Percentiles rank a stretch among this genome's conserved stretches.
phyloP scores from a whole-genome alignment of 2,888 invertebrate genomes.

The Ferdinandea cuprea region DNA sequence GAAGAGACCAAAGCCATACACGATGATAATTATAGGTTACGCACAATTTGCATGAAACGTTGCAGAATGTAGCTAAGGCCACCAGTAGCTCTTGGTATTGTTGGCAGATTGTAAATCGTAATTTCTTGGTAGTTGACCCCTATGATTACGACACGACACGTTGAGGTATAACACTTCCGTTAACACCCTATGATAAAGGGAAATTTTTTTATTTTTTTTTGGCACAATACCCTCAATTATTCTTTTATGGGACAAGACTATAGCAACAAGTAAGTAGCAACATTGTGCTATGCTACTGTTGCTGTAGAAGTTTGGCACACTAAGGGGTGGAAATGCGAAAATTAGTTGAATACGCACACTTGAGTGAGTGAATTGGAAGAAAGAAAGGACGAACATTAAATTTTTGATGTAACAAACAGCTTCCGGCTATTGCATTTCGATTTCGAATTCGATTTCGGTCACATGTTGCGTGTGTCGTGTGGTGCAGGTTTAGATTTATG shows the following conservation, averaged over 20 bases:
- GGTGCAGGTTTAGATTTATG: slow-evolving; percentile 54
- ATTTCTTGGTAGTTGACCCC: slow-evolving; percentile 76
- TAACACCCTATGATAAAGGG: slow-evolving; percentile 62
- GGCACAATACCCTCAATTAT: slow-evolving; percentile 69
- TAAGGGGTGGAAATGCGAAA: slow-evolving; percentile 68
- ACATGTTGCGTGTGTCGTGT: slow-evolving; percentile 57
- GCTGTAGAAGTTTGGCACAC: slow-evolving; percentile 58
- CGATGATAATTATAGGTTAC: slow-evolving; percentile 69
- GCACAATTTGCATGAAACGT: slow-evolving; percentile 51
- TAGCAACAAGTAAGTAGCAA: slow-evolving; percentile 70
- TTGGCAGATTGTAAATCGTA: slow-evolving; percentile 71
- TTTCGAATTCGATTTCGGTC: no score
- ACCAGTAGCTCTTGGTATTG: slow-evolving; percentile 68
- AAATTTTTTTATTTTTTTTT: slow-evolving; percentile 10
- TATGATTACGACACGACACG: slow-evolving; percentile 77
- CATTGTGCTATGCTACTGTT: slow-evolving; percentile 48
- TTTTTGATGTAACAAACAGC: slow-evolving; percentile 36
- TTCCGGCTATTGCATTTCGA: slow-evolving; percentile 70
- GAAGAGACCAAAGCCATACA: slow-evolving; percentile 26
- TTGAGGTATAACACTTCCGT: slow-evolving; percentile 75
- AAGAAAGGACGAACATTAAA: slow-evolving; percentile 5
- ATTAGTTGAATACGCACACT: slow-evolving; percentile 66
- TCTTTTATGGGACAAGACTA: slow-evolving; percentile 59
- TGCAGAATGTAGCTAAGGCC: slow-evolving; percentile 7
- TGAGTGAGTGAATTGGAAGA: slow-evolving; percentile 51